Base-by-base conservation (phyloP, 2,113 vertebrate genomes). In the Gymnobelideus leadbeateri region DNA sequence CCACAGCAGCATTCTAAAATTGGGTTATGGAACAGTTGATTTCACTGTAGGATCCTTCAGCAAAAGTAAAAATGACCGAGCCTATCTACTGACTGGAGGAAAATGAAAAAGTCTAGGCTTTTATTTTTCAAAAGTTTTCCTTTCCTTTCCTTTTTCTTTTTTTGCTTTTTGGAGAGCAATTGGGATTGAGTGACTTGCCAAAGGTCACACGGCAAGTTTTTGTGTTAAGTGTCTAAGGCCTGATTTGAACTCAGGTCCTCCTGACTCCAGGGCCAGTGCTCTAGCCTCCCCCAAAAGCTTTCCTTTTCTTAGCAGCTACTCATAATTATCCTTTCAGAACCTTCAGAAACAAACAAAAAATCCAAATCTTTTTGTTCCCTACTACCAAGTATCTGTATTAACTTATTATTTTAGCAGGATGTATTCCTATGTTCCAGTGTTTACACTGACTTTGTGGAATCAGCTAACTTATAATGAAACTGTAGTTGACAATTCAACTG, bases 1-100 rank as follows among this genome's bases (percentile, higher is more conserved):
- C 99, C 99, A 99, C 0, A 99, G 93, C 23, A 99, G 97, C 89
- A 98, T 99, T 95, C 99, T 99, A 95, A 51, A 95, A 97, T 10
- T 49, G 0, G 37, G 61, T 47, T 0, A 16, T 0, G 51, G 16
- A 28, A 12, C 51, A 11, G 51, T 8, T 89, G 43, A 47, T 31
- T 49, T 3, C n/a, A 91, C 92, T 89, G 26, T 8, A 31, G 91
- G n/a, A 49, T 4, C 47, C 26, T 0, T 7, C 1, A 0, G 92
- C 24, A 68, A 89, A 61, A 90, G 25, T 16, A 1, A 2, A 43
- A 84, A 84, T 43, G 68, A 19, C 37, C 43, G 2, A 84, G 23
- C n/a, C n/a, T 84, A 84, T 43, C 68, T 84, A 31, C 14, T 37
- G 68, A 84, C 68, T 84, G 37, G 16, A 84, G 37, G 6, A 84